These are phyloP conservation scores for Spilosoma lubricipeda DNA, from an alignment of 2,888 invertebrate species.

Conservation along the genomic window DNA sequence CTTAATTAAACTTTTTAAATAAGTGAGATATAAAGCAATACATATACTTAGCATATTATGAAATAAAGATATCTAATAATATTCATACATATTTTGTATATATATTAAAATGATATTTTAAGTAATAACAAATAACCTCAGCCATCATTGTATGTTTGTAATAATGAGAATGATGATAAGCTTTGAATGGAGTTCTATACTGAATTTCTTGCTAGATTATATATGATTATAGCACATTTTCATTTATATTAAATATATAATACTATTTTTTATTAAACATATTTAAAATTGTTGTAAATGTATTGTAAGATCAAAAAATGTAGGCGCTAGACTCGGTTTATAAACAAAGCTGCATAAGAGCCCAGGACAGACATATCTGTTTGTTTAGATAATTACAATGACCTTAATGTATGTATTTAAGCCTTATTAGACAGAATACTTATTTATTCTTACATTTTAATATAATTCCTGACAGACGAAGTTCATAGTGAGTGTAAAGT, in stretches of 20 bases:
- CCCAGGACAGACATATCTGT: neutral
- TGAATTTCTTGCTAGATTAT: neutral
- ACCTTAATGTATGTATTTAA: neutral
- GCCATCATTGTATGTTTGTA: neutral
- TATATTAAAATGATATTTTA: constrained; percentile 2
- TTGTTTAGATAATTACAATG: neutral
- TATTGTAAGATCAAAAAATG: neutral
- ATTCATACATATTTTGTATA: constrained; percentile 1
- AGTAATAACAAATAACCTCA: neutral
- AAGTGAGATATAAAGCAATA: constrained; percentile 19
- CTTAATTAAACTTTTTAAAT: neutral
- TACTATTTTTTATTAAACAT: neutral
- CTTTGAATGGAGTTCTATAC: neutral
- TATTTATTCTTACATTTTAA: neutral
- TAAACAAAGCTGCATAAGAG: neutral
- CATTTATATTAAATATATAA: neutral
- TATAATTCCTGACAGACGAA: neutral
- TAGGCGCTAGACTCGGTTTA: neutral
- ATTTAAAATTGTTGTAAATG: neutral
- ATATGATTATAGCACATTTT: neutral
- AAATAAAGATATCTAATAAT: neutral
- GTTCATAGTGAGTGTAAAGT: neutral
- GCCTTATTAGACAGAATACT: neutral
- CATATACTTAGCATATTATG: constrained; percentile 7
- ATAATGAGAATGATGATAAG: neutral